Conservation (phyloP, 2,797 vertebrate genomes). For the Myotis daubentonii region DNA sequence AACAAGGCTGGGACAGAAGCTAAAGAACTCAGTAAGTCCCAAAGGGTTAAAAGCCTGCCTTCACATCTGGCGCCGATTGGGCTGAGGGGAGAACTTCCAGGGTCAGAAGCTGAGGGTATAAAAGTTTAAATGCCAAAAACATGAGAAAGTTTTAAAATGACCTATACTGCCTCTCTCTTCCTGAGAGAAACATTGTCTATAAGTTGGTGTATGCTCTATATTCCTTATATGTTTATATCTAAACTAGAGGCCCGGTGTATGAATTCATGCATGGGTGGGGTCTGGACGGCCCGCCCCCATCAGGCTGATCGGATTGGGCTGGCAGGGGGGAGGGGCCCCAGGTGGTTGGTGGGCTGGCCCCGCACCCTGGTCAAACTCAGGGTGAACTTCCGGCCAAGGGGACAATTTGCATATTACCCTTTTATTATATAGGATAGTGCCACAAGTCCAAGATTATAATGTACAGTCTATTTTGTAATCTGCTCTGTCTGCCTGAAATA, state of each 20-base stretch:
- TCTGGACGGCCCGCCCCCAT: too few relatives aligned
- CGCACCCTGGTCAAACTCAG: too few relatives aligned
- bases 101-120: background rate
- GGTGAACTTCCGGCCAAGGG: too few relatives aligned
- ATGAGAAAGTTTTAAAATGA: background rate
- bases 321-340: too few relatives aligned
- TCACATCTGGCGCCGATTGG: background rate
- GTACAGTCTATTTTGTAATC: background rate
- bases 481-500: background rate
- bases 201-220: background rate
- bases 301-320: too few relatives aligned
- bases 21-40: background rate
- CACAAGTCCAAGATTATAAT: background rate
- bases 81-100: background rate
- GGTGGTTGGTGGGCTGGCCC: too few relatives aligned
- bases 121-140: constrained; percentile 13
- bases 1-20: background rate
- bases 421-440: background rate
- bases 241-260: background rate
- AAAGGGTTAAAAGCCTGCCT: background rate
- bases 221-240: background rate
- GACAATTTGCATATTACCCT: too few relatives aligned
- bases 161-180: background rate
- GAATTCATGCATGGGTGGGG: too few relatives aligned
- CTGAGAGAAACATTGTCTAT: background rate